Conservation (phyloP, 2,797 vertebrate species). For the Arvicola amphibius region DNA sequence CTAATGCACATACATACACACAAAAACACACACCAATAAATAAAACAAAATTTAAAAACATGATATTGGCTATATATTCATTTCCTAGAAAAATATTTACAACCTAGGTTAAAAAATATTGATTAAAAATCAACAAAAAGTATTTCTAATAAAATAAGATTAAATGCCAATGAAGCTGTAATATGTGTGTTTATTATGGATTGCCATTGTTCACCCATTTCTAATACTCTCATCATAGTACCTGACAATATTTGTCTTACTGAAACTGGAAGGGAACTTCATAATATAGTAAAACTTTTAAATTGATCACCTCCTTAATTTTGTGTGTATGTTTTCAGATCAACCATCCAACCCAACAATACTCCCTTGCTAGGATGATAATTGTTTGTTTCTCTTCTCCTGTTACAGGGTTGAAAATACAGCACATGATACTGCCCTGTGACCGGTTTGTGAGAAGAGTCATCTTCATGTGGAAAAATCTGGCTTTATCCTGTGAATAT, state of each 20-base stretch:
- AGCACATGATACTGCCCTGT: conserved; percentile 13
- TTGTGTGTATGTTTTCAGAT: not conserved
- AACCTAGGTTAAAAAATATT: not conserved
- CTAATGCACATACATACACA: not conserved
- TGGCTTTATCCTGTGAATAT: conserved; percentile 2
- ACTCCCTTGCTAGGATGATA: conserved; percentile 41
- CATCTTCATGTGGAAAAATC: conserved; percentile 30
- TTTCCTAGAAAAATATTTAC: not conserved
- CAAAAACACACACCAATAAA: not conserved
- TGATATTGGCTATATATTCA: not conserved
- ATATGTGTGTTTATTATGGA: not conserved
- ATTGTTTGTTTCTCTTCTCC: not conserved
- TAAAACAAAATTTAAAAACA: not conserved
- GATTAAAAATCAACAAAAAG: not conserved
- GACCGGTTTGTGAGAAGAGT: conserved; percentile 9
- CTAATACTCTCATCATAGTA: not conserved
- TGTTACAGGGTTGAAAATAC: not conserved
- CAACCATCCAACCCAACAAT: not conserved
- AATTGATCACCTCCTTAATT: not conserved
- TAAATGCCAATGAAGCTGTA: not conserved
- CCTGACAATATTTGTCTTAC: not conserved
- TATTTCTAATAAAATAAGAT: not conserved
- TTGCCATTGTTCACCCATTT: not conserved
- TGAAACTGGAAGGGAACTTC: not conserved
- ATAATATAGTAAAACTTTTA: not conserved